A percentile compares a stretch with the other conserved stretches of the same genome.
These are phyloP conservation scores for Scatophagus argus DNA, from an alignment of 2,113 vertebrate genomes.

Conservation along the genomic window DNA sequence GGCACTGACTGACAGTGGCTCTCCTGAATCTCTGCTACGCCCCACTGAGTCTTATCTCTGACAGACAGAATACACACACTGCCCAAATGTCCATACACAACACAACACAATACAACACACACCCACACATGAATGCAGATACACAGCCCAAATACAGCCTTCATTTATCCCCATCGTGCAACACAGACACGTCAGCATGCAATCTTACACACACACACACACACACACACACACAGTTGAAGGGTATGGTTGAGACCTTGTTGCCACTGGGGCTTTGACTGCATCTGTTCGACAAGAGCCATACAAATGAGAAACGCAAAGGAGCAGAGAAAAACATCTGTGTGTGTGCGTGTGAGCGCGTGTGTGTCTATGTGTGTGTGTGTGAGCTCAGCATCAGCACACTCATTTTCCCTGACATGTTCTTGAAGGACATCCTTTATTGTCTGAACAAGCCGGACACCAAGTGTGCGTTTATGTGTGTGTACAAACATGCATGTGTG, in stretches of 20 bases:
- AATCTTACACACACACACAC: constrained; percentile 5
- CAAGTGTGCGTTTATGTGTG: neutral
- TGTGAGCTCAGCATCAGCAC: too few relatives aligned
- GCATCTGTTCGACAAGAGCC: constrained; percentile 62
- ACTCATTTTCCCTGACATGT: neutral
- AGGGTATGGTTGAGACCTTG: constrained; percentile 53
- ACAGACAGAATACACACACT: constrained; percentile 60
- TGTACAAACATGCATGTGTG: neutral
- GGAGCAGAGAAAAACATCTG: constrained; percentile 52
- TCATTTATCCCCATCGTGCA: constrained; percentile 2
- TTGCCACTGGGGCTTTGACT: constrained; percentile 62
- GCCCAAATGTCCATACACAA: constrained; percentile 17
- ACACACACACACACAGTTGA: constrained; percentile 31
- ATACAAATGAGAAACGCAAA: constrained; percentile 62
- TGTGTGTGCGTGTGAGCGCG: constrained; percentile 24
- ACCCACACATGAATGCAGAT: neutral
- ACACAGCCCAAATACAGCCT: constrained; percentile 12
- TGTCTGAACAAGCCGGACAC: neutral
- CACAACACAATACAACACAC: constrained; percentile 26
- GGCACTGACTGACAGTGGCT: constrained; percentile 60
- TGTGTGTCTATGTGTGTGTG: neutral
- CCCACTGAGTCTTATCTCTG: constrained; percentile 76
- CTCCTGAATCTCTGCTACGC: constrained; percentile 66
- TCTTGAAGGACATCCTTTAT: constrained; percentile 19
- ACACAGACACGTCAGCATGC: constrained; percentile 24